phyloP scores from a whole-genome alignment of 2,797 vertebrate species.

The Phylloscopus collybita region DNA sequence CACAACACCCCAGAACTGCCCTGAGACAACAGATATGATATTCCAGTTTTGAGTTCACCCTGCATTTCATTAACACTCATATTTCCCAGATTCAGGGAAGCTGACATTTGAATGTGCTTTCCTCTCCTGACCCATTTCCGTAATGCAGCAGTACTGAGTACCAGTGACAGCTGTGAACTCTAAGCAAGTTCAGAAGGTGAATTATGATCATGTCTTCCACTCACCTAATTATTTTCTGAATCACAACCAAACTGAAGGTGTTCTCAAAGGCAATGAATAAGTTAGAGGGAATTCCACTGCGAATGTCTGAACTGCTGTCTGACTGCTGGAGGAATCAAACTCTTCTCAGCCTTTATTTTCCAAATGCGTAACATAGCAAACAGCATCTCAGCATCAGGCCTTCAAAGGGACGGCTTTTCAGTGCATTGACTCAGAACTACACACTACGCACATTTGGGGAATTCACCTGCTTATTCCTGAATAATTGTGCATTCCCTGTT shows the following conservation, averaged over 20 bases:
- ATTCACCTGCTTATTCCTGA: neutral
- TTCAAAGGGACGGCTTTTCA: neutral
- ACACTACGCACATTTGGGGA: neutral
- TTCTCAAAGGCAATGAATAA: constrained; percentile 5
- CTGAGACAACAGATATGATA: neutral
- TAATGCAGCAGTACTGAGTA: neutral
- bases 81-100: neutral
- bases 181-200: constrained; percentile 40
- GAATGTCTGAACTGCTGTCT: neutral
- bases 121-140: neutral
- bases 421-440: neutral
- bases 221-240: constrained; percentile 51
- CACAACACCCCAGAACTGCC: neutral
- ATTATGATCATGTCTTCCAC: neutral
- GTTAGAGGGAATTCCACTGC: neutral
- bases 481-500: neutral
- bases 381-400: neutral
- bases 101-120: neutral
- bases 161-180: constrained; percentile 9
- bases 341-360: neutral
- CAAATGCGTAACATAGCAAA: neutral
- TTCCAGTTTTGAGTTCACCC: neutral
- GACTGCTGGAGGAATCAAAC: neutral
- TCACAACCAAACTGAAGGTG: neutral
- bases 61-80: neutral